These are phyloP conservation scores for Trochalopteron elliotii DNA, from an alignment of 2,113 vertebrate genomes.

Conservation along the genomic window DNA sequence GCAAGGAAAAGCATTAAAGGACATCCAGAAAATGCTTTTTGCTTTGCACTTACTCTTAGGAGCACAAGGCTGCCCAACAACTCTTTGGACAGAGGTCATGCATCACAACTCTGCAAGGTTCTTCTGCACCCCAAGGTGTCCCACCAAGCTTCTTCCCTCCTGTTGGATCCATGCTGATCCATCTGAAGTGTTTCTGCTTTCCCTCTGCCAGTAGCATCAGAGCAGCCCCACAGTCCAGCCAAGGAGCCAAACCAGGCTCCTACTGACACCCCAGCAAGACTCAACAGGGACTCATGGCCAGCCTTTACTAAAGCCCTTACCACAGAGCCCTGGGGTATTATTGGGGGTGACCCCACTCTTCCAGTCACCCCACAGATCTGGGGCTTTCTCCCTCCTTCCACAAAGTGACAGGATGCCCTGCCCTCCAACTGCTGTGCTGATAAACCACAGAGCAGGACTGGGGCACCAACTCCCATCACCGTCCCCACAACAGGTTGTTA, in stretches of 20 bases:
- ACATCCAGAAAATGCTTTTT: background rate
- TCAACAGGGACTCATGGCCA: no score
- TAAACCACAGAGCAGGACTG: background rate
- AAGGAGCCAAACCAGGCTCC: no score
- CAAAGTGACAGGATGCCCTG: background rate
- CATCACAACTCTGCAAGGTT: background rate
- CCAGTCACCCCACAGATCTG: background rate
- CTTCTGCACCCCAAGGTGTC: background rate
- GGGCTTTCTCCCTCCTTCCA: background rate
- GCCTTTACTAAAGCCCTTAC: no score
- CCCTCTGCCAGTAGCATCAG: no score
- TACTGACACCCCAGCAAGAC: no score
- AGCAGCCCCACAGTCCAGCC: no score
- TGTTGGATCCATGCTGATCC: background rate
- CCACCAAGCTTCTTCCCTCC: background rate
- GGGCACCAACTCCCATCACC: background rate
- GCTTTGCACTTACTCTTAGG: background rate
- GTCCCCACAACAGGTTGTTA: background rate
- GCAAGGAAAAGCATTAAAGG: background rate
- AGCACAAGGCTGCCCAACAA: background rate
- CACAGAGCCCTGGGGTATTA: no score
- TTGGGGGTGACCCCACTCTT: background rate
- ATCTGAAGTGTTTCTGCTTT: background rate
- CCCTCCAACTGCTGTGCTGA: background rate
- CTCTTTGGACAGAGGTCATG: background rate